Evolutionary conservation across 2,113 vertebrate genomes (phyloP).

Genomic region (Cephalopholis sonnerati): DNA sequence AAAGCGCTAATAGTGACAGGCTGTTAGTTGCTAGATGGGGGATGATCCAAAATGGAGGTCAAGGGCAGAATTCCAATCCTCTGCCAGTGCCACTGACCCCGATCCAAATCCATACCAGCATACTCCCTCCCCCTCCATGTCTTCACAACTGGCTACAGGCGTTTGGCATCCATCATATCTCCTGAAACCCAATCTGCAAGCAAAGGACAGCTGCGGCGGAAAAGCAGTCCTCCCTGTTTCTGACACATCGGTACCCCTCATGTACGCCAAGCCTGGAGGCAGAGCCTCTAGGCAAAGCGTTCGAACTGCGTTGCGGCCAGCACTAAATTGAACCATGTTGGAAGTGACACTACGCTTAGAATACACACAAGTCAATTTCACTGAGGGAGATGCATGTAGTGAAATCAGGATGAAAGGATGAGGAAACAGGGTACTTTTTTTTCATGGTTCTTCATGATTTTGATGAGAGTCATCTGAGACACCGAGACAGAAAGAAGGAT

Average conservation of each 20-base stretch:
- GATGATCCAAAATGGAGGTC: slow-evolving; percentile 71
- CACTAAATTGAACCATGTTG: slow-evolving; percentile 6
- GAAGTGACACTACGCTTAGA: slow-evolving; percentile 2
- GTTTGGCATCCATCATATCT: slow-evolving; percentile 90
- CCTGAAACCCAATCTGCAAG: slow-evolving; percentile 91
- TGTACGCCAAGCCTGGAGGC: slow-evolving; percentile 42
- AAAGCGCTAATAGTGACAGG: slow-evolving; percentile 41
- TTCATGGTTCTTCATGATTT: not conserved
- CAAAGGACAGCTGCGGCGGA: slow-evolving; percentile 89
- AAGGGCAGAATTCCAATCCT: slow-evolving; percentile 68
- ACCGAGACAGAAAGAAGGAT: not conserved
- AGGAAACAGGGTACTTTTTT: not conserved
- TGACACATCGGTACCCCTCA: slow-evolving; percentile 48
- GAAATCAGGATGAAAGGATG: slow-evolving; percentile 8
- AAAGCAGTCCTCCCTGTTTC: slow-evolving; percentile 64
- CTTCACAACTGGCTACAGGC: slow-evolving; percentile 93
- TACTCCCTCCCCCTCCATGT: slow-evolving; percentile 74
- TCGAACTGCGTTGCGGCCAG: not conserved
- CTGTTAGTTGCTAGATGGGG: slow-evolving; percentile 45
- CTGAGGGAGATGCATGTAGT: not conserved
- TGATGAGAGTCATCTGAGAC: not conserved
- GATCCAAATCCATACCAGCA: slow-evolving; percentile 62
- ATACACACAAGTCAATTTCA: slow-evolving; percentile 8
- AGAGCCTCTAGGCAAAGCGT: slow-evolving; percentile 35
- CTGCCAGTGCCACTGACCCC: slow-evolving; percentile 68